These are phyloP conservation scores for Grammomys surdaster DNA, from an alignment of 2,113 vertebrate genomes.

Conservation along the genomic window DNA sequence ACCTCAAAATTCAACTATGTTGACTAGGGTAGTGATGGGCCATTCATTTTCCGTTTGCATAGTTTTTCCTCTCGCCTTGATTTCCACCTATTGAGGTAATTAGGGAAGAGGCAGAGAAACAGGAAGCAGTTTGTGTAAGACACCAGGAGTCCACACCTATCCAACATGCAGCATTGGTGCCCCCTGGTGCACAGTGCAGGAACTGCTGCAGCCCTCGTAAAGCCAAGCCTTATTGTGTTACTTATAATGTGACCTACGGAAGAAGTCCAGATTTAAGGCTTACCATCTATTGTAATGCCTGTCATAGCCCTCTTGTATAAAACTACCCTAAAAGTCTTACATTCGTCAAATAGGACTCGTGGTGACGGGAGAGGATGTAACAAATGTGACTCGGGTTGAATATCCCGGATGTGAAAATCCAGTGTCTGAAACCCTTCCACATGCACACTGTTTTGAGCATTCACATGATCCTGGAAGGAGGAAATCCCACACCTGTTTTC, in stretches of 20 bases:
- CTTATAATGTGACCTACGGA: neutral
- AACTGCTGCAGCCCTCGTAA: neutral
- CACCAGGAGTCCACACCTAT: neutral
- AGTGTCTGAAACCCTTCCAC: neutral
- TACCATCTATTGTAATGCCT: too few relatives aligned
- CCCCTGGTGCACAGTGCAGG: neutral
- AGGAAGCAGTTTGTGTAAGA: neutral
- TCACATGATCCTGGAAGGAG: neutral
- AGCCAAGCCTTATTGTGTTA: neutral
- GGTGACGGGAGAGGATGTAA: too few relatives aligned
- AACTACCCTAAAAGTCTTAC: neutral
- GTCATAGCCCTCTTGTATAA: neutral
- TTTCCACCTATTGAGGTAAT: neutral
- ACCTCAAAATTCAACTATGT: neutral
- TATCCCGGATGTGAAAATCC: neutral
- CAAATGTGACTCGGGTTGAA: neutral
- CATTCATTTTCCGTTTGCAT: neutral
- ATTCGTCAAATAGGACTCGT: neutral
- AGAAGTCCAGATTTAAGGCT: neutral
- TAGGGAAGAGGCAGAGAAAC: neutral
- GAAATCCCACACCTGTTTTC: neutral
- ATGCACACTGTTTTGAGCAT: neutral
- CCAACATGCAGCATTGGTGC: neutral
- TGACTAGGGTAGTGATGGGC: neutral
- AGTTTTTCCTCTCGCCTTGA: neutral